A percentile compares a stretch with the other conserved stretches of the same genome.
Conservation (phyloP, 1,140 invertebrate species). For the Caenorhabditis brenneri region DNA sequence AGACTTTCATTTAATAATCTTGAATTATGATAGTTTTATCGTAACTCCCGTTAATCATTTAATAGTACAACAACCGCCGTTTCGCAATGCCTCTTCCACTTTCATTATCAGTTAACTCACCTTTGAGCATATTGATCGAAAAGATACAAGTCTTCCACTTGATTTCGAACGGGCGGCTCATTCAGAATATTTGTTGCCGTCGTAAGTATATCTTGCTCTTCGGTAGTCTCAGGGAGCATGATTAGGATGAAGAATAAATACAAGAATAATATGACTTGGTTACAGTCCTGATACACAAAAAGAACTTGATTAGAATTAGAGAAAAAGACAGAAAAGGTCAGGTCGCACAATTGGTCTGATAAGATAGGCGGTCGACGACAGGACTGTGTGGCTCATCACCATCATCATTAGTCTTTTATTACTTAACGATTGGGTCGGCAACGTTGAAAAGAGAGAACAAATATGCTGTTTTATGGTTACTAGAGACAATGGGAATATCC, state of each 20-base stretch:
- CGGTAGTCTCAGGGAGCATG: neutral
- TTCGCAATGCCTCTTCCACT: neutral
- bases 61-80: neutral
- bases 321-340: neutral
- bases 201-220: neutral
- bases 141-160: neutral
- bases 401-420: neutral
- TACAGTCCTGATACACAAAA: neutral
- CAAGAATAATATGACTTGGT: neutral
- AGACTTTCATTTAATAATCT: too few species aligned
- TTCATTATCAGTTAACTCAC: neutral
- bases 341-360: neutral
- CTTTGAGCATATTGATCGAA: neutral
- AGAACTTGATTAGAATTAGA: neutral
- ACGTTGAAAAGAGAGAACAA: neutral
- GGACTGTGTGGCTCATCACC: conserved; percentile 13
- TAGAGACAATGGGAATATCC: neutral
- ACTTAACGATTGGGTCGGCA: neutral
- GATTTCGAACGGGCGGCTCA: neutral
- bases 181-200: neutral
- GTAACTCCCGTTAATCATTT: too few species aligned
- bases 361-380: neutral
- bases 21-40: too few species aligned
- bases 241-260: neutral
- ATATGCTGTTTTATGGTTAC: neutral